Evolutionary conservation across 30 jellyfish, hydroid and myxozoan species (phyloP).

Genomic region (Cassiopea andromeda): DNA sequence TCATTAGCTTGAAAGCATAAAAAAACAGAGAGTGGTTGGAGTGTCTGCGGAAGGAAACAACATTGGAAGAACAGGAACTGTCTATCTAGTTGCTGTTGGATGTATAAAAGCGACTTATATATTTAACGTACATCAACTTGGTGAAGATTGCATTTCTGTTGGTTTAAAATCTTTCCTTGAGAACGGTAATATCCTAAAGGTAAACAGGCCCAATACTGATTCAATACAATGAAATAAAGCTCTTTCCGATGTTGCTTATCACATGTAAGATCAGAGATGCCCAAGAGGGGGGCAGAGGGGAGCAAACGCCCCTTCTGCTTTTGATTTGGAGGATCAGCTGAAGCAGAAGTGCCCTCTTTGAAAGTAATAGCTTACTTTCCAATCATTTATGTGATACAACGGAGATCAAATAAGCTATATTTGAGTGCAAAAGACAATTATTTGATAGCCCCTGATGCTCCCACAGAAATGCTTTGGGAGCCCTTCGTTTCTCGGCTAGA

Average conservation of each 20-base stretch:
- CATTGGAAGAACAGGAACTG: slow-evolving; percentile 70
- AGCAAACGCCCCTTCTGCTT: too few relatives aligned
- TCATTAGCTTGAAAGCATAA: slow-evolving; percentile 42
- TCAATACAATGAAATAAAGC: slow-evolving; percentile 45
- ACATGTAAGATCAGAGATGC: too few relatives aligned
- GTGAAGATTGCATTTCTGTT: slow-evolving; percentile 58
- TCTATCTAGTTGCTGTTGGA: slow-evolving; percentile 76
- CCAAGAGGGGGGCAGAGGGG: too few relatives aligned
- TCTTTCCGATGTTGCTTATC: background rate
- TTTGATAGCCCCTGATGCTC: too few relatives aligned
- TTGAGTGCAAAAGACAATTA: too few relatives aligned
- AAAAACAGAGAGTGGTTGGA: slow-evolving; percentile 76
- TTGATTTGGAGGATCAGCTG: too few relatives aligned
- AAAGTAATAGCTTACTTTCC: too few relatives aligned
- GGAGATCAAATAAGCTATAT: too few relatives aligned
- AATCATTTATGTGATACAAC: too few relatives aligned
- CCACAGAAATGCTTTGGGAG: too few relatives aligned
- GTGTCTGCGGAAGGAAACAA: slow-evolving; percentile 84
- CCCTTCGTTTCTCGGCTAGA: too few relatives aligned
- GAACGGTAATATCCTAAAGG: slow-evolving; percentile 64
- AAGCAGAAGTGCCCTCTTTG: too few relatives aligned
- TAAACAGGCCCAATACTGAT: background rate
- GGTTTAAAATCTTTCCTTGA: slow-evolving; percentile 61
- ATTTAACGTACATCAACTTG: slow-evolving; percentile 73
- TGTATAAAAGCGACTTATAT: slow-evolving; percentile 66